phyloP scores from a whole-genome alignment of 2,888 invertebrate genomes.

The Amphiduros pacificus region DNA sequence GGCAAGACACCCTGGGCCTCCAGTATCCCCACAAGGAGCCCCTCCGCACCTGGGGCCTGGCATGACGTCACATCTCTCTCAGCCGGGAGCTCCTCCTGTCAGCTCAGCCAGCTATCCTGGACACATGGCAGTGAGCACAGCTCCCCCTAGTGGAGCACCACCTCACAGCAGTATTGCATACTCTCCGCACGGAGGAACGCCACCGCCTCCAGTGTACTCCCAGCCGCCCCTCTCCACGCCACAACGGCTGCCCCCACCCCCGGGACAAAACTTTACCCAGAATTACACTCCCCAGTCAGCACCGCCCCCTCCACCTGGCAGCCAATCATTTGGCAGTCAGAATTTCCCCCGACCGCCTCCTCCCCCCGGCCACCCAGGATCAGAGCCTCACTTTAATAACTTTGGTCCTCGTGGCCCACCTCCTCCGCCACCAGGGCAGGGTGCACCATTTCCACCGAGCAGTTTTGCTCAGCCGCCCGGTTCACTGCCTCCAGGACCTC shows the following conservation, averaged over 20 bases:
- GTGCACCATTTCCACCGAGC: slow-evolving; percentile 3
- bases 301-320: background rate
- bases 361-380: too few species aligned
- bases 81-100: background rate
- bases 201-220: background rate
- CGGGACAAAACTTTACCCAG: background rate
- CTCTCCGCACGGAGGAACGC: background rate
- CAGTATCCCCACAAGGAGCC: background rate
- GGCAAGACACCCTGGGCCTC: background rate
- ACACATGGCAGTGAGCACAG: background rate
- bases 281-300: background rate
- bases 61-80: background rate
- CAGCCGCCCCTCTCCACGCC: too few species aligned
- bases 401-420: too few species aligned
- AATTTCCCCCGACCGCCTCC: too few species aligned
- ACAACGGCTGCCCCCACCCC: slow-evolving; percentile 4
- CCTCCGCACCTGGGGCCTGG: background rate
- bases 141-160: background rate
- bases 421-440: too few species aligned
- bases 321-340: too few species aligned
- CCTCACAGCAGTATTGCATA: background rate
- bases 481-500: background rate
- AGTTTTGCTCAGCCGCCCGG: background rate
- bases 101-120: background rate
- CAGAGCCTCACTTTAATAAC: too few species aligned